Base-by-base conservation (phyloP, 2,113 vertebrate genomes). In the Pardalotus punctatus region DNA sequence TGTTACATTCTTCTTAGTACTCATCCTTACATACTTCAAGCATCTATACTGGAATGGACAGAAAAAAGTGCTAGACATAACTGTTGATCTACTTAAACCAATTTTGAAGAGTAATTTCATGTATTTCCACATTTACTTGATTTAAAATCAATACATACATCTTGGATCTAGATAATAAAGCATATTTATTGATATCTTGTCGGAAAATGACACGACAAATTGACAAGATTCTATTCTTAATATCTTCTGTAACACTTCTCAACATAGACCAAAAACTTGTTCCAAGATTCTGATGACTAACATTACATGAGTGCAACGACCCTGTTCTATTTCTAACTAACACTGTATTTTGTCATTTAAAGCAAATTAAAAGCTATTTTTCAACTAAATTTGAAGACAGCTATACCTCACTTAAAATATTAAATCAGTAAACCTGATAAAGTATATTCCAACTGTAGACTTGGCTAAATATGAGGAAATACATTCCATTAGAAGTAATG, bases 131-230 rank as follows among this genome's bases (percentile, higher is more conserved):
- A 54, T 36, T 73, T 72, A 83, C 66, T 43, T n/a, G n/a, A n/a
- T n/a, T n/a, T n/a, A n/a, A 89, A 81, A 38, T 42, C 77, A 65
- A 72, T 5, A 14, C 16, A 58, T 25, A 21, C 16, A 47, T 45
- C 33, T 62, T 57, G 5, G 24, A 67, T 85, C 27, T 56, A 28
- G 21, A 53, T 14, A 47, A 81, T 12, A 27, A 19, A 65, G 51
- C 0, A 1, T 45, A 1, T 45, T 65, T 73, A 69, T 9, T 58
- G 27, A 9, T 76, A 76, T 50, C 40, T 74, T 17, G 1, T 24
- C 17, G 10, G 35, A 70, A 77, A 86, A n/a, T 0, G 0, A 61
- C 45, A 27, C 0, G 1, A 40, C 18, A 43, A 9, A 28, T 7
- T n/a, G 10, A 48, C 29, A 86, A 65, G 42, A 27, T 74, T 74